These are phyloP conservation scores for Phasia obesa DNA, from an alignment of 2,888 invertebrate species.

Conservation along the genomic window DNA sequence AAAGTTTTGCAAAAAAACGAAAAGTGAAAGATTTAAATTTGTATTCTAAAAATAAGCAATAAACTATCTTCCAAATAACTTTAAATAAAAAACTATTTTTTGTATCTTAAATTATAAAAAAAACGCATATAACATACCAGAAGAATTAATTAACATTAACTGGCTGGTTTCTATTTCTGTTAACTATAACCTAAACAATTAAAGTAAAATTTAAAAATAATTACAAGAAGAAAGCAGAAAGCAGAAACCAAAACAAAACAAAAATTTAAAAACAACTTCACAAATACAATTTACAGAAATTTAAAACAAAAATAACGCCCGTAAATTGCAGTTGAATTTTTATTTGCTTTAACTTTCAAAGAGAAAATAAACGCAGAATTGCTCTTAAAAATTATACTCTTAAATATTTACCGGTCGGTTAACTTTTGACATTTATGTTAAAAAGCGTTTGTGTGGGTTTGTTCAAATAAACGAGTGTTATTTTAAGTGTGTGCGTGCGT, in stretches of 20 bases:
- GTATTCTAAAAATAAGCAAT: too few relatives aligned
- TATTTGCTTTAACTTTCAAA: neutral
- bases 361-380: neutral
- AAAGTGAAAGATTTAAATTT: conserved; percentile 24
- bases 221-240: conserved; percentile 12
- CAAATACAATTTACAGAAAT: conserved; percentile 42
- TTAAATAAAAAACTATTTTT: too few relatives aligned
- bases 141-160: conserved; percentile 3
- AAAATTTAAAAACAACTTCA: neutral
- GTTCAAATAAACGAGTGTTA: neutral
- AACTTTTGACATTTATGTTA: conserved; percentile 64
- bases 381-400: conserved; percentile 59
- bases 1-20: conserved; percentile 8
- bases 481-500: conserved; percentile 21
- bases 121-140: neutral
- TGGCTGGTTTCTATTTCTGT: conserved; percentile 37
- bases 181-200: conserved; percentile 7
- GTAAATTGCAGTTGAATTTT: conserved; percentile 18
- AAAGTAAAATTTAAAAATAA: conserved; percentile 18
- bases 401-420: conserved; percentile 67
- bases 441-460: conserved; percentile 24
- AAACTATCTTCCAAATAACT: too few relatives aligned
- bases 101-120: too few relatives aligned
- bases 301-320: conserved; percentile 68
- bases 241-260: conserved; percentile 36